A percentile compares a stretch with the other conserved stretches of the same genome.
Conservation (phyloP, 2,797 vertebrate genomes). For the Pteropus rufus region DNA sequence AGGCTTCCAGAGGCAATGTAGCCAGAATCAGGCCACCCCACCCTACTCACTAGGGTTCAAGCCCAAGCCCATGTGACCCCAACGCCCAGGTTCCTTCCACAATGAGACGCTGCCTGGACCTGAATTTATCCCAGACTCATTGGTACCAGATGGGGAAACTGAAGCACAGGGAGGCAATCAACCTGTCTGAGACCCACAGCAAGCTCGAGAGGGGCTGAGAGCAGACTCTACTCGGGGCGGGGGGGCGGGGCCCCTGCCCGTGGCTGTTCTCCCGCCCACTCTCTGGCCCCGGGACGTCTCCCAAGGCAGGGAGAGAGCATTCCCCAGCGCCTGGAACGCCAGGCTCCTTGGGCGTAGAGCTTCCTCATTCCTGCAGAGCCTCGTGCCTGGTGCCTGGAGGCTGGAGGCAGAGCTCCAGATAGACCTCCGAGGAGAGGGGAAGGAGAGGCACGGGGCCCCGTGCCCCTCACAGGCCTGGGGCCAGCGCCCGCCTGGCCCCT, state of each 20-base stretch:
- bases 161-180: neutral
- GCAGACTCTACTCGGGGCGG: neutral
- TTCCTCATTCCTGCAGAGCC: neutral
- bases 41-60: accelerated
- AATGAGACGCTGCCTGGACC: neutral
- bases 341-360: neutral
- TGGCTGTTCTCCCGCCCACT: neutral
- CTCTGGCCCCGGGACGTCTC: neutral
- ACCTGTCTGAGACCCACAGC: neutral
- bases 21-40: accelerated
- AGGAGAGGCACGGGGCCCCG: neutral
- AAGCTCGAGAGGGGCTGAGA: neutral
- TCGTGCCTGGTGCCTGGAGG: neutral
- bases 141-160: neutral
- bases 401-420: neutral
- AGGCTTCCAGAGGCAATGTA: neutral
- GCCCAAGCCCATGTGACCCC: neutral
- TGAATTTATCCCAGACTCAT: neutral
- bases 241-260: too few species aligned
- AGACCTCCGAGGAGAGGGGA: neutral
- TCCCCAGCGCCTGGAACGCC: neutral
- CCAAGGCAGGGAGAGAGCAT: neutral
- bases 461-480: neutral
- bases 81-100: neutral
- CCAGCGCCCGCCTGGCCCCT: neutral